Evolutionary conservation across 2,113 vertebrate species (phyloP).

Genomic region (Cyrtonyx montezumae): DNA sequence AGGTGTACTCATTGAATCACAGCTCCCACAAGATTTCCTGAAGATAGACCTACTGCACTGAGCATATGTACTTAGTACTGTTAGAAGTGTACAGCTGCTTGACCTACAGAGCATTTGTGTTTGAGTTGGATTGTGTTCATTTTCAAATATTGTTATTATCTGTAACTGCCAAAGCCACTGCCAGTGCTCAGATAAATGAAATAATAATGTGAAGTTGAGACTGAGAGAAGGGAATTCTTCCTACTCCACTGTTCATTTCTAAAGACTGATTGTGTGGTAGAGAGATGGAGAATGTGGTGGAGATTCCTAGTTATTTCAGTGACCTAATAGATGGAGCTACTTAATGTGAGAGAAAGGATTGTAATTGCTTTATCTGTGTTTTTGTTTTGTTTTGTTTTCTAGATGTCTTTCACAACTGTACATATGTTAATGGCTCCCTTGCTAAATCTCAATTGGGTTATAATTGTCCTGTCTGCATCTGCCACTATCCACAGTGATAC

Average conservation of each 20-base stretch:
- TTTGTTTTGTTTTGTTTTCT: background rate
- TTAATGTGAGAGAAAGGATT: background rate
- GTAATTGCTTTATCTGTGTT: background rate
- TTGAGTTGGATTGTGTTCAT: background rate
- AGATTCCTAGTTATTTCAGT: background rate
- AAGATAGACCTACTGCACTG: fast-evolving
- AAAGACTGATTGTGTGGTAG: fast-evolving
- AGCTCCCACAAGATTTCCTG: background rate
- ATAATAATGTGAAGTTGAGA: background rate
- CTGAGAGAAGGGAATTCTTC: background rate
- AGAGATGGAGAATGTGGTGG: background rate
- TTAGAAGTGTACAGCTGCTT: fast-evolving
- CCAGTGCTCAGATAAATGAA: background rate
- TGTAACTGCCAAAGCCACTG: background rate
- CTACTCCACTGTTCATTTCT: background rate
- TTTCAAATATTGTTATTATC: background rate
- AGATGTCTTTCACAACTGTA: background rate
- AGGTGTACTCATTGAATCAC: background rate
- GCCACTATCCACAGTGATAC: background rate
- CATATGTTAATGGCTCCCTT: background rate
- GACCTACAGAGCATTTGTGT: background rate
- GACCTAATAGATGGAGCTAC: background rate
- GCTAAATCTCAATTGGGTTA: background rate
- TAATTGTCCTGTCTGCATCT: background rate
- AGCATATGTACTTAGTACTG: fast-evolving